A percentile compares a stretch with the other conserved stretches of the same genome.
Evolutionary conservation across 2,113 vertebrate species (phyloP).

Genomic region (Prionailurus viverrinus): DNA sequence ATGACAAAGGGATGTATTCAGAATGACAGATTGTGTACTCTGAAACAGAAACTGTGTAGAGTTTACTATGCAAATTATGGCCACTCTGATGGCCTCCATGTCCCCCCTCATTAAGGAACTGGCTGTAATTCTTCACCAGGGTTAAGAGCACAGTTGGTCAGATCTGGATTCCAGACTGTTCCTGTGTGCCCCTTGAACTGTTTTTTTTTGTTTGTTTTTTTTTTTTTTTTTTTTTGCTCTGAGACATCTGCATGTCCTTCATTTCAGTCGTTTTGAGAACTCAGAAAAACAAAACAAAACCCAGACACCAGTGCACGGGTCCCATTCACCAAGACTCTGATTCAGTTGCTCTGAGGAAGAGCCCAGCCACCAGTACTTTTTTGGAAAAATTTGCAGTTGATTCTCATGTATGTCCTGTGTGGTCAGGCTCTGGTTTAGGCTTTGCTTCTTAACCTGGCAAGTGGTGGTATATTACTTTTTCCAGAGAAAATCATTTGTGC

Average conservation of each 20-base stretch:
- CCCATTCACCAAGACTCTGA: neutral
- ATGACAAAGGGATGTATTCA: neutral
- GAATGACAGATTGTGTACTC: neutral
- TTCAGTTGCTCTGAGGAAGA: neutral
- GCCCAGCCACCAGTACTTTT: neutral
- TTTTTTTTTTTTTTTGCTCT: neutral
- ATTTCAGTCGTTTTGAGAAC: neutral
- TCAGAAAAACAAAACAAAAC: neutral
- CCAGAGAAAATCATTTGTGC: neutral
- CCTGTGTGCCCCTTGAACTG: neutral
- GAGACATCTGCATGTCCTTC: neutral
- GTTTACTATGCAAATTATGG: neutral
- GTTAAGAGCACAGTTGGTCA: neutral
- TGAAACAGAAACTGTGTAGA: neutral
- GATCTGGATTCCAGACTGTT: neutral
- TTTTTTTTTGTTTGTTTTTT: neutral
- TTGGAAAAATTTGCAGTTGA: neutral
- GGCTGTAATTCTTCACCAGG: neutral
- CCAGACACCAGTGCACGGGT: too few relatives aligned
- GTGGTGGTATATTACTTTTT: neutral
- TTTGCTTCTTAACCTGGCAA: neutral
- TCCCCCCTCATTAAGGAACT: neutral
- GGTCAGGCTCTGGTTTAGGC: neutral
- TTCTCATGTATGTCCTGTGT: neutral
- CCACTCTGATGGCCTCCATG: neutral